Conservation (phyloP, 2,113 vertebrate genomes). For the Melozone crissalis region DNA sequence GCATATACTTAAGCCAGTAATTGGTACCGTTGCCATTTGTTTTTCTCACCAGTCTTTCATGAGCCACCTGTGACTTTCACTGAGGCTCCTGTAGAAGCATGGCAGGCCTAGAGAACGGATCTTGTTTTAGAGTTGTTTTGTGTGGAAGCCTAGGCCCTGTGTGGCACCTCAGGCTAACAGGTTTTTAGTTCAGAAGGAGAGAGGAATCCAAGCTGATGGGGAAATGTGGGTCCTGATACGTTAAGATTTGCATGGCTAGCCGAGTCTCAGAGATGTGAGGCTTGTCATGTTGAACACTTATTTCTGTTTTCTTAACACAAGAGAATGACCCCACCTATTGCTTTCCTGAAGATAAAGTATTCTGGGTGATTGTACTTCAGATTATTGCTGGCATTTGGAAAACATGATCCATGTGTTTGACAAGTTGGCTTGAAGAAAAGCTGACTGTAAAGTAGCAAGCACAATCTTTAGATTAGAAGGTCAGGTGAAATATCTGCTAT, state of each 20-base stretch:
- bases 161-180: not conserved
- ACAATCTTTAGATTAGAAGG: slow-evolving; percentile 56
- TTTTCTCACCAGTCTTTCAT: not conserved
- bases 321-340: slow-evolving; percentile 41
- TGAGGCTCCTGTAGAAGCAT: not conserved
- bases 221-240: not conserved
- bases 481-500: slow-evolving; percentile 31
- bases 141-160: not conserved
- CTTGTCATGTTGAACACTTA: slow-evolving; percentile 29
- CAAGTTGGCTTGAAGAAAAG: slow-evolving; percentile 38
- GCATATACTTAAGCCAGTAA: not conserved
- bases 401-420: slow-evolving; percentile 44
- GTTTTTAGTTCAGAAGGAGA: not conserved
- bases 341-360: slow-evolving; percentile 35
- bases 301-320: slow-evolving; percentile 46
- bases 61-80: not conserved
- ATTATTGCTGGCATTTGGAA: slow-evolving; percentile 52
- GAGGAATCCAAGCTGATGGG: not conserved
- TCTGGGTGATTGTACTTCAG: slow-evolving; percentile 3
- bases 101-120: not conserved
- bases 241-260: slow-evolving; percentile 3
- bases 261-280: not conserved
- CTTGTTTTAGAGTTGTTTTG: not conserved
- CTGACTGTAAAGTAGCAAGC: slow-evolving; percentile 23
- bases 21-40: not conserved